Evolutionary conservation across 2,797 vertebrate species (phyloP).

Genomic region (Xyrichtys novacula): DNA sequence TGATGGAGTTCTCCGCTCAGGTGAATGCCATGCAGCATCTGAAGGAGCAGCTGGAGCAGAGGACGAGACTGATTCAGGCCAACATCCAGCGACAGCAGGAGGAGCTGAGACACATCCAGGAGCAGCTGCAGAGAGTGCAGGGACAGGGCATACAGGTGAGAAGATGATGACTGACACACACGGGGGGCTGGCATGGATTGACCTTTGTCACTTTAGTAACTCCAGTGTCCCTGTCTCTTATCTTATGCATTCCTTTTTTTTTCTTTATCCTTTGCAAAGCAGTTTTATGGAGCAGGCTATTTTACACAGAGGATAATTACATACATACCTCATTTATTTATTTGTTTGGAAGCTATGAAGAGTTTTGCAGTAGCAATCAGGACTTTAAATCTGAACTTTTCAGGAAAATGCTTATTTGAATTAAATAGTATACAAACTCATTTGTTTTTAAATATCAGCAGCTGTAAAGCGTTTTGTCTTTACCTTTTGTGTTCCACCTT

Average conservation of each 20-base stretch:
- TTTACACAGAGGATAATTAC: neutral
- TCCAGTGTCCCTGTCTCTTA: too few relatives aligned
- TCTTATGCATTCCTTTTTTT: too few relatives aligned
- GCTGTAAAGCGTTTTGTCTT: slow-evolving; percentile 17
- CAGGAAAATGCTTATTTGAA: neutral
- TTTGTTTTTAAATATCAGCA: slow-evolving; percentile 4
- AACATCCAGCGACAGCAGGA: slow-evolving; percentile 91
- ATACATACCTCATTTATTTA: neutral
- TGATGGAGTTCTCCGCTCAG: slow-evolving; percentile 87
- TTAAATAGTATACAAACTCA: neutral
- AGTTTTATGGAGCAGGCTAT: neutral
- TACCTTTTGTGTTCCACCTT: slow-evolving; percentile 16
- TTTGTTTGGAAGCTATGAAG: neutral
- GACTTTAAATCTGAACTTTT: slow-evolving; percentile 11
- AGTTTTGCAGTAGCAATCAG: neutral
- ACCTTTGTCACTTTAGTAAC: too few relatives aligned
- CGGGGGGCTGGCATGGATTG: too few relatives aligned
- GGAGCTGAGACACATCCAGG: slow-evolving; percentile 89
- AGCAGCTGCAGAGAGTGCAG: slow-evolving; percentile 89
- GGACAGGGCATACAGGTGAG: slow-evolving; percentile 87
- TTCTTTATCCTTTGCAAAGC: too few relatives aligned
- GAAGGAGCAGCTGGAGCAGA: slow-evolving; percentile 91
- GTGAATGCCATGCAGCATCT: slow-evolving; percentile 91
- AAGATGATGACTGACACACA: neutral
- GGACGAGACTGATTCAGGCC: slow-evolving; percentile 87